Conservation (phyloP, 2,888 invertebrate species). For the Nomada flava region DNA sequence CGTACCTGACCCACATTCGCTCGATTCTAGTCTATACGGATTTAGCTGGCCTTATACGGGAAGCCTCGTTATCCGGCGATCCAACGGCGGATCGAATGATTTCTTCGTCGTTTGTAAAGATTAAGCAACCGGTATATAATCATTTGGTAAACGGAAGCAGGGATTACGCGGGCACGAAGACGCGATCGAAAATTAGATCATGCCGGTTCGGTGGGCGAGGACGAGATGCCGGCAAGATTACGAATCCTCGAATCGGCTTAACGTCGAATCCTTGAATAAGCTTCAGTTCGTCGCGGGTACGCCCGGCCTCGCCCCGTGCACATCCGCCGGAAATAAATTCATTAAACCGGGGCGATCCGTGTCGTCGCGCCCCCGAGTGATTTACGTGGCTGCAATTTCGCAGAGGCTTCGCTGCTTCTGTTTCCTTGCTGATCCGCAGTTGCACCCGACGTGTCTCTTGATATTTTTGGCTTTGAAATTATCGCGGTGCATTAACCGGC, state of each 20-base stretch:
- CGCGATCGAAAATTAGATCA: slow-evolving; percentile 57
- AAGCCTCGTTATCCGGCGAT: slow-evolving; percentile 21
- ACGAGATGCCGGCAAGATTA: slow-evolving; percentile 39
- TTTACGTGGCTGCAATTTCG: slow-evolving; percentile 23
- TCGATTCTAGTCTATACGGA: neutral
- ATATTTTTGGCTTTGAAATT: slow-evolving; percentile 11
- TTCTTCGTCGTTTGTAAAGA: slow-evolving; percentile 44
- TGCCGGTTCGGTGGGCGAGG: slow-evolving; percentile 21
- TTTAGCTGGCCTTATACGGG: neutral
- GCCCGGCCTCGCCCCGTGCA: slow-evolving; percentile 26
- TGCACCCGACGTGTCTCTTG: neutral
- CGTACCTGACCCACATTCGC: slow-evolving; percentile 42
- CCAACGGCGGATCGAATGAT: slow-evolving; percentile 13
- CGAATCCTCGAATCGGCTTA: slow-evolving; percentile 64
- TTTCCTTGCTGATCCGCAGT: neutral
- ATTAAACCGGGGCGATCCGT: slow-evolving; percentile 40
- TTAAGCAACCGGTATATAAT: slow-evolving; percentile 38
- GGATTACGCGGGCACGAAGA: slow-evolving; percentile 40
- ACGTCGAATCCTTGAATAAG: slow-evolving; percentile 54
- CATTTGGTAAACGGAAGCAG: slow-evolving; percentile 36
- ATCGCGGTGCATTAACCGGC: no score
- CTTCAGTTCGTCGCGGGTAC: slow-evolving; percentile 27
- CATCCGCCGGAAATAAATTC: slow-evolving; percentile 50
- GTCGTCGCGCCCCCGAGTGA: slow-evolving; percentile 4
- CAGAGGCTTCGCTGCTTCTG: no score